Percentiles rank a stretch among this genome's conserved stretches.
Conservation (phyloP, 2,113 vertebrate genomes). For the Osmerus eperlanus region DNA sequence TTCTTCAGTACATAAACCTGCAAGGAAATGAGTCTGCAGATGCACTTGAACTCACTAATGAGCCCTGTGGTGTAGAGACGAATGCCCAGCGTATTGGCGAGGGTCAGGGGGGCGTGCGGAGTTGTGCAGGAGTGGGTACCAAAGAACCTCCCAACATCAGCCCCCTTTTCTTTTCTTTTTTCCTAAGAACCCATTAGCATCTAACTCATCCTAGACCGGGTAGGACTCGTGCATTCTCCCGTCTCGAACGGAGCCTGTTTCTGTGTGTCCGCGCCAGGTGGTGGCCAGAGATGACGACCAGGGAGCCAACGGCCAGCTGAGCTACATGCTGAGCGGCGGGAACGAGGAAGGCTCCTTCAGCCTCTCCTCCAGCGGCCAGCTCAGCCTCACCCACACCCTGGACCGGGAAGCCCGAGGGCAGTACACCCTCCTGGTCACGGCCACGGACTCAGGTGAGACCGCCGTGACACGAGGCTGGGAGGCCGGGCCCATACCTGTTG, state of each 20-base stretch:
- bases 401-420: conserved; percentile 83
- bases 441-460: conserved; percentile 77
- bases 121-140: neutral
- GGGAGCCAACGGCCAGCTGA: conserved; percentile 83
- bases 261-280: conserved; percentile 70
- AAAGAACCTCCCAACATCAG: no score
- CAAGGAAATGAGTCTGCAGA: conserved; percentile 54
- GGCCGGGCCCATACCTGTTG: conserved; percentile 17
- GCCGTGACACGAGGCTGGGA: neutral
- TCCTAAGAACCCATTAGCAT: no score
- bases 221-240: neutral
- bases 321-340: conserved; percentile 79
- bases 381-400: conserved; percentile 79
- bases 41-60: conserved; percentile 16
- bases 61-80: conserved; percentile 13
- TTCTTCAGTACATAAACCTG: conserved; percentile 39
- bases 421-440: conserved; percentile 82
- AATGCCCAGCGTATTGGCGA: neutral
- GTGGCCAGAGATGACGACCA: conserved; percentile 93
- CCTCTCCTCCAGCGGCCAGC: conserved; percentile 83
- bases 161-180: no score
- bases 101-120: neutral
- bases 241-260: neutral
- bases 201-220: neutral
- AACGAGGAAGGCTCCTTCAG: conserved; percentile 83